These are phyloP conservation scores for Natator depressus DNA, from an alignment of 2,113 vertebrate species.

Conservation along the genomic window DNA sequence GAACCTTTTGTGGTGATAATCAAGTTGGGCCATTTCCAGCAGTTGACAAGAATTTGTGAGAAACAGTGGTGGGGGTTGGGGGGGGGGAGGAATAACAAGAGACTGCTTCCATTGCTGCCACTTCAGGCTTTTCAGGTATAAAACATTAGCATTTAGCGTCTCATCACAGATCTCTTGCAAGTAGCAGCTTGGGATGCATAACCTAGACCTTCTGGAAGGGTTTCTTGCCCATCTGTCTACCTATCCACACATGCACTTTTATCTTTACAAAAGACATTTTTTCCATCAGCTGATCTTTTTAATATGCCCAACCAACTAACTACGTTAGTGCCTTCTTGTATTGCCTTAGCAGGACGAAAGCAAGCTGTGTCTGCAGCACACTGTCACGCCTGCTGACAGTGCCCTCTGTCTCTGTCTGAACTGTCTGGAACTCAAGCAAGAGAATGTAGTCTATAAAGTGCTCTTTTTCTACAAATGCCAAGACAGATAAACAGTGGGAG, in stretches of 20 bases:
- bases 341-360: neutral
- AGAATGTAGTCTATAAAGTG: fast-evolving
- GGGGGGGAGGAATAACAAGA: neutral
- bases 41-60: too few relatives aligned
- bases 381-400: neutral
- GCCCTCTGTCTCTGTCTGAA: neutral
- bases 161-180: neutral
- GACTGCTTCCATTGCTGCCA: neutral
- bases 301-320: neutral
- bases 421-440: fast-evolving
- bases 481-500: neutral
- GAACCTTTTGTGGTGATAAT: too few relatives aligned
- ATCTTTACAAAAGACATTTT: neutral
- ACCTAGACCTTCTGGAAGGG: slow-evolving; percentile 23
- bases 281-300: neutral
- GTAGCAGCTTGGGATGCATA: neutral
- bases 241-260: neutral
- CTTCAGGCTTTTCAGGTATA: slow-evolving; percentile 11
- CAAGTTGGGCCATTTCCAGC: too few relatives aligned
- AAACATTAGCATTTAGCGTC: neutral
- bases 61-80: too few relatives aligned
- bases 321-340: fast-evolving
- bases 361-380: neutral
- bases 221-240: neutral
- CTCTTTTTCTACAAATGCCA: neutral